phyloP scores from a whole-genome alignment of 2,113 vertebrate genomes.

The Ptychochromis oligacanthus region DNA sequence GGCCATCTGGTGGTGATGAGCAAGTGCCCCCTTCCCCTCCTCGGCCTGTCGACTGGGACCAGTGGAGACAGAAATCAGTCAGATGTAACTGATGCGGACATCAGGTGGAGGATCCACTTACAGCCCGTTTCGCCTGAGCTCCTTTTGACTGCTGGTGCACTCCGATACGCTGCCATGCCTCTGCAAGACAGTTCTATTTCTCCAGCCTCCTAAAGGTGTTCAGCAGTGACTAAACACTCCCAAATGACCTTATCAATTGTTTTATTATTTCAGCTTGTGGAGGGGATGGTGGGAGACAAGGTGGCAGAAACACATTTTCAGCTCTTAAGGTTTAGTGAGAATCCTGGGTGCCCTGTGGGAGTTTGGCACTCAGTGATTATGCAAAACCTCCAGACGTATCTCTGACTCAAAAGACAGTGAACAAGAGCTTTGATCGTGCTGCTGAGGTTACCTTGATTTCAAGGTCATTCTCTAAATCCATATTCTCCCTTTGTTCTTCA shows the following conservation, averaged over 20 bases:
- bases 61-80: conserved; percentile 75
- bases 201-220: conserved; percentile 60
- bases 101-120: conserved; percentile 81
- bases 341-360: conserved; percentile 25
- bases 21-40: conserved; percentile 53
- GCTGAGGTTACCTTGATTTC: conserved; percentile 46
- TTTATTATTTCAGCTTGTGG: conserved; percentile 66
- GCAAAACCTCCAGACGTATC: conserved; percentile 52
- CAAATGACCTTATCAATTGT: conserved; percentile 75
- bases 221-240: conserved; percentile 75
- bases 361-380: conserved; percentile 49
- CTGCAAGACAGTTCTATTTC: conserved; percentile 77
- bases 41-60: conserved; percentile 62
- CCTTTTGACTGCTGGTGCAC: conserved; percentile 74
- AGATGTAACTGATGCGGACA: conserved; percentile 79
- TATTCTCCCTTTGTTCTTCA: conserved; percentile 29
- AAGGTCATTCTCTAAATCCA: conserved; percentile 51
- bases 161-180: conserved; percentile 69
- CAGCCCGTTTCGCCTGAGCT: conserved; percentile 76
- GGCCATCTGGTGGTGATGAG: conserved; percentile 59
- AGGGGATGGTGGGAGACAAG: conserved; percentile 14
- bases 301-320: conserved; percentile 44
- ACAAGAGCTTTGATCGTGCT: conserved; percentile 53
- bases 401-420: conserved; percentile 34
- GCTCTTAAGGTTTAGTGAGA: conserved; percentile 38